These are phyloP conservation scores for Arremon brunneinucha DNA, from an alignment of 2,797 vertebrate species.

Conservation along the genomic window DNA sequence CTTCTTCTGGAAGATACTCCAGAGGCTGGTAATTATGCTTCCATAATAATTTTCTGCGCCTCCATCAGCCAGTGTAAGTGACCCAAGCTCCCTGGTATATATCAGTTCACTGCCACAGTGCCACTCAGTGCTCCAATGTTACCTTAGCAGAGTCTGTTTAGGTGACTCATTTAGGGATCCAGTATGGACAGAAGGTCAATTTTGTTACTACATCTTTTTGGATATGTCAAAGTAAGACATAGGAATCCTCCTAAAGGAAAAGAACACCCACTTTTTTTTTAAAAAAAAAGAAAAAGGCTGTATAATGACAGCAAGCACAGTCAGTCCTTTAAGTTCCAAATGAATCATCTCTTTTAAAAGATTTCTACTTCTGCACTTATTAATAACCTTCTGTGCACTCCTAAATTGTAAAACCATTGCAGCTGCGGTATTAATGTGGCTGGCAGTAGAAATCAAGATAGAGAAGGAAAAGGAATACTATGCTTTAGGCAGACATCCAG, in stretches of 20 bases:
- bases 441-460: background rate
- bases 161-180: rapidly evolving
- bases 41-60: background rate
- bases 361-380: background rate
- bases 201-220: background rate
- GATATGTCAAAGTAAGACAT: background rate
- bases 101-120: background rate
- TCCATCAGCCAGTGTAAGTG: background rate
- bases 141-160: background rate
- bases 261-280: background rate
- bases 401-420: background rate
- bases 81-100: background rate
- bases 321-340: background rate
- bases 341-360: background rate
- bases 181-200: background rate
- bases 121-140: rapidly evolving
- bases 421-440: background rate
- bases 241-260: background rate
- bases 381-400: background rate
- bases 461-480: background rate
- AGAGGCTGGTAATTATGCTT: background rate
- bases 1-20: background rate
- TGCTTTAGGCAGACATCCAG: background rate
- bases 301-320: background rate
- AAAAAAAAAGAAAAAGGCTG: background rate